phyloP scores from a whole-genome alignment of 1,140 invertebrate species.

The Panagrolaimus sp. region DNA sequence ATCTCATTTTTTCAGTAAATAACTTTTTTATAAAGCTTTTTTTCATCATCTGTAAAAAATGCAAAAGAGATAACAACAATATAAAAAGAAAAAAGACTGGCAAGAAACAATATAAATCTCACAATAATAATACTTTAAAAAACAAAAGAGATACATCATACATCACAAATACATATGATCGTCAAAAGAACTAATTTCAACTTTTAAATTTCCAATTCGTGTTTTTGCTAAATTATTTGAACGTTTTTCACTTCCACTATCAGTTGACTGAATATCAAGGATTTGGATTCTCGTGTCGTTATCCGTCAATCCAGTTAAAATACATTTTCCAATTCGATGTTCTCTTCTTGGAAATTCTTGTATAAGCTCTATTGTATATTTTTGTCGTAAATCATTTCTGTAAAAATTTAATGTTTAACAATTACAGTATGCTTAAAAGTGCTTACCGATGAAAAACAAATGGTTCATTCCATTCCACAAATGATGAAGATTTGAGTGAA shows the following conservation, averaged over 20 bases:
- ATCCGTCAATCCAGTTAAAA: not conserved
- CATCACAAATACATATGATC: slow-evolving; percentile 19
- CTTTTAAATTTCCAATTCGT: slow-evolving; percentile 11
- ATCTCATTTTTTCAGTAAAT: no score
- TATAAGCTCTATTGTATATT: slow-evolving; percentile 17
- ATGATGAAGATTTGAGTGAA: not conserved
- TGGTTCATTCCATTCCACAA: slow-evolving; percentile 15
- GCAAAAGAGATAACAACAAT: no score
- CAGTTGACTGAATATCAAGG: not conserved
- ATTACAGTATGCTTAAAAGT: no score
- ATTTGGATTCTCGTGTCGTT: slow-evolving; percentile 3
- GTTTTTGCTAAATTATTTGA: slow-evolving; percentile 8
- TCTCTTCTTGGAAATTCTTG: not conserved
- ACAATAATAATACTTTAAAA: not conserved
- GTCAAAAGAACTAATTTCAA: slow-evolving; percentile 22
- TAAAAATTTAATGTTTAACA: not conserved
- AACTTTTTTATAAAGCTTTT: no score
- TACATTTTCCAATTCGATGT: not conserved
- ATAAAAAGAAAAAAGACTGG: no score
- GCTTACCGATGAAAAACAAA: slow-evolving; percentile 26
- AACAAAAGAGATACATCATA: not conserved
- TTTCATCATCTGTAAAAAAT: no score
- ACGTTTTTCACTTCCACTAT: not conserved
- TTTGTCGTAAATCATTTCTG: slow-evolving; percentile 17
- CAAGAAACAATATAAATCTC: not conserved